These are phyloP conservation scores for Arenaria interpres DNA, from an alignment of 2,113 vertebrate species.

Conservation along the genomic window DNA sequence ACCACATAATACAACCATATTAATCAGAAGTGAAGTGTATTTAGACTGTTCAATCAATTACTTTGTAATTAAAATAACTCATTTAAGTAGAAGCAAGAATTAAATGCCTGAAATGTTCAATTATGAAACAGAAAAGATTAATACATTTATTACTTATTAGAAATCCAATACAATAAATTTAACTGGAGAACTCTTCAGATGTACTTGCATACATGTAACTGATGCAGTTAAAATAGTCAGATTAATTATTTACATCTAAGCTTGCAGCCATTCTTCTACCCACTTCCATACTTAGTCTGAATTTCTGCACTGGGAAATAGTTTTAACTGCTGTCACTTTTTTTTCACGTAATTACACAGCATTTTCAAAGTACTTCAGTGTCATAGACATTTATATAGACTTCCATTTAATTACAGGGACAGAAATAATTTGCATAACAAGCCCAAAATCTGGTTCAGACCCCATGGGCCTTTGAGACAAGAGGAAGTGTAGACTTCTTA, in stretches of 20 bases:
- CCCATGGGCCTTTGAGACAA: background rate
- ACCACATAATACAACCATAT: background rate
- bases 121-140: background rate
- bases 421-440: constrained; percentile 2
- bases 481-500: background rate
- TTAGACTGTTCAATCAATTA: background rate
- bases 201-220: background rate
- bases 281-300: background rate
- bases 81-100: background rate
- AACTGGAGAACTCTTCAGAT: background rate
- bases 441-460: background rate
- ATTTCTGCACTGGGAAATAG: background rate
- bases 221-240: background rate
- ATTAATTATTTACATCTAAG: background rate
- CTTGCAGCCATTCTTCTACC: background rate
- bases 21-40: background rate
- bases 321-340: background rate
- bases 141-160: background rate
- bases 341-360: background rate
- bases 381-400: background rate
- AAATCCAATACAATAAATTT: background rate
- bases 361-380: background rate
- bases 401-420: background rate
- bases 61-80: background rate
- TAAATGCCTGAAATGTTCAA: background rate